Conservation (phyloP, 2,113 vertebrate genomes). For the Strigops habroptila region DNA sequence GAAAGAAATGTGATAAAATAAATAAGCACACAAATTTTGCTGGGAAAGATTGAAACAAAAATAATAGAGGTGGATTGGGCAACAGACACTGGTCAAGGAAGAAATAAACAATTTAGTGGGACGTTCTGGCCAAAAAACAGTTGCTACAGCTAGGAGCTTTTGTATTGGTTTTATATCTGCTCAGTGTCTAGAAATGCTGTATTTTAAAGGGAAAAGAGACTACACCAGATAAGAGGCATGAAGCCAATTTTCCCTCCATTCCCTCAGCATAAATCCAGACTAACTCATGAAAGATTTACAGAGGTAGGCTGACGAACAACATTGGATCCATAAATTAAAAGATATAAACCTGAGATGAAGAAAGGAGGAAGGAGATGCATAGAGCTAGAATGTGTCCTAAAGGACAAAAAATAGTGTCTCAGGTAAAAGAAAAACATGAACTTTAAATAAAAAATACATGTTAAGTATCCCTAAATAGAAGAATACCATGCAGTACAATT, state of each 20-base stretch:
- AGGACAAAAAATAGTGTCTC: not conserved
- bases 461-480: not conserved
- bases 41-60: not conserved
- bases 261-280: not conserved
- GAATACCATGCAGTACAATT: not conserved
- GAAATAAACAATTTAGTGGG: not conserved
- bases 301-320: not conserved
- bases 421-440: not conserved
- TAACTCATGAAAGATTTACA: slow-evolving; percentile 5
- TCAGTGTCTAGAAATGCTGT: not conserved
- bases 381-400: not conserved
- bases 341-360: not conserved
- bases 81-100: not conserved
- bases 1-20: not conserved
- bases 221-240: not conserved
- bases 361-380: not conserved
- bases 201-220: not conserved
- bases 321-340: not conserved
- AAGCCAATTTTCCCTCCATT: not conserved
- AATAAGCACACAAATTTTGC: not conserved
- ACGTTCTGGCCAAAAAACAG: not conserved
- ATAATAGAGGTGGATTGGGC: not conserved
- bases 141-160: not conserved
- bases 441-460: not conserved
- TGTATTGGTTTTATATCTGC: not conserved